Evolutionary conservation across 2,113 vertebrate genomes (phyloP).

Genomic region (Platichthys stellatus): DNA sequence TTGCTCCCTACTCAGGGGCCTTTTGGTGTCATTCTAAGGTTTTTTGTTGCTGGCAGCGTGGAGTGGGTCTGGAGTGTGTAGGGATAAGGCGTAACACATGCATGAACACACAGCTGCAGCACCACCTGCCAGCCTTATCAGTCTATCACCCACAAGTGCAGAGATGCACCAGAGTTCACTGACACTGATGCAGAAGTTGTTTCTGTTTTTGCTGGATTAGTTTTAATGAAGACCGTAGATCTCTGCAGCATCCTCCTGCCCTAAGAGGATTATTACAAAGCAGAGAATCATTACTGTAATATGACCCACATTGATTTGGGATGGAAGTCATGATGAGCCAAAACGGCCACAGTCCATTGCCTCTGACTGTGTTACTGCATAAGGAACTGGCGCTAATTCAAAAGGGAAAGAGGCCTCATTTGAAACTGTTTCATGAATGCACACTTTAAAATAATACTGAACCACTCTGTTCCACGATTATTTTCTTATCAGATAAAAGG

Average conservation of each 20-base stretch:
- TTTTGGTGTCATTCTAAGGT: too few species aligned
- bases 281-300: conserved; percentile 42
- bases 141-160: background rate
- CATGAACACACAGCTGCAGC: too few species aligned
- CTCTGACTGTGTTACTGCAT: background rate
- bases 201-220: conserved; percentile 11
- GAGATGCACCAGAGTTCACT: background rate
- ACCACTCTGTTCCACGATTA: background rate
- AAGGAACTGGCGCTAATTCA: background rate
- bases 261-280: conserved; percentile 22
- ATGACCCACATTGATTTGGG: conserved; percentile 30
- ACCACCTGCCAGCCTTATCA: conserved; percentile 5
- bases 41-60: too few species aligned
- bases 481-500: conserved; percentile 18
- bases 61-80: too few species aligned
- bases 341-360: conserved; percentile 10
- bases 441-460: conserved; percentile 38
- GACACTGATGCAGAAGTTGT: conserved; percentile 20
- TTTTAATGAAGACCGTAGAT: conserved; percentile 42
- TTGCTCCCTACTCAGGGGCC: too few species aligned
- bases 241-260: conserved; percentile 15
- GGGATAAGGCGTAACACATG: too few species aligned
- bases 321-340: conserved; percentile 21
- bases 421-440: conserved; percentile 25
- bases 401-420: conserved; percentile 1